A percentile compares a stretch with the other conserved stretches of the same genome.
phyloP scores from a whole-genome alignment of 2,113 vertebrate genomes.

The Eubucco bourcierii region DNA sequence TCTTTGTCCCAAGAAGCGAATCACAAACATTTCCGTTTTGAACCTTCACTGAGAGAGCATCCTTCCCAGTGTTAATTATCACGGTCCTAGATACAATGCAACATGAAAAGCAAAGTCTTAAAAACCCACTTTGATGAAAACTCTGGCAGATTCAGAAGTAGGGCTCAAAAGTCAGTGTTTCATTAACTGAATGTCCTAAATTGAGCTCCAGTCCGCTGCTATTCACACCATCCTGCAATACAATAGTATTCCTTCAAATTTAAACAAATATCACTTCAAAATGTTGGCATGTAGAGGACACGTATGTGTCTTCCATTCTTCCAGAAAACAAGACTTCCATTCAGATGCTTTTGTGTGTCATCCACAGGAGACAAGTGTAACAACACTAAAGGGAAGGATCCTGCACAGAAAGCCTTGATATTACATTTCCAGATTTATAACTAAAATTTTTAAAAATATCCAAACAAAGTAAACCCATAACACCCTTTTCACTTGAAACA shows the following conservation, averaged over 20 bases:
- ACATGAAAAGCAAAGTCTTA: neutral
- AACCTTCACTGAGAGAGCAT: neutral
- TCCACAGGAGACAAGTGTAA: neutral
- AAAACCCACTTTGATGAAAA: neutral
- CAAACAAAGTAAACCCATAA: neutral
- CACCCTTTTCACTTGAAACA: neutral
- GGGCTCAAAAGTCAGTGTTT: slow-evolving; percentile 35
- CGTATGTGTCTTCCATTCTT: neutral
- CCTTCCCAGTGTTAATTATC: neutral
- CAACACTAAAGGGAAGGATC: neutral
- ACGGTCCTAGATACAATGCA: neutral
- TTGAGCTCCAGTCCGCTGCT: too few relatives aligned
- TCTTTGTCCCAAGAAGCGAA: neutral
- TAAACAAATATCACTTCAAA: neutral
- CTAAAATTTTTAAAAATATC: neutral
- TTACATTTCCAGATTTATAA: neutral
- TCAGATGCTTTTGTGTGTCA: neutral
- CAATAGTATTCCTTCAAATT: too few relatives aligned
- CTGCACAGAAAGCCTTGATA: neutral
- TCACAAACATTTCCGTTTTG: neutral
- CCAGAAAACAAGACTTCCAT: neutral
- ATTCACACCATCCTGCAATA: too few relatives aligned
- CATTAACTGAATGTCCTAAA: neutral
- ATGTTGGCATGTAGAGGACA: neutral
- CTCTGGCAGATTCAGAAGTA: neutral